These are phyloP conservation scores for Drosophila mimetica DNA, from an alignment of 2,888 invertebrate species.

Conservation along the genomic window DNA sequence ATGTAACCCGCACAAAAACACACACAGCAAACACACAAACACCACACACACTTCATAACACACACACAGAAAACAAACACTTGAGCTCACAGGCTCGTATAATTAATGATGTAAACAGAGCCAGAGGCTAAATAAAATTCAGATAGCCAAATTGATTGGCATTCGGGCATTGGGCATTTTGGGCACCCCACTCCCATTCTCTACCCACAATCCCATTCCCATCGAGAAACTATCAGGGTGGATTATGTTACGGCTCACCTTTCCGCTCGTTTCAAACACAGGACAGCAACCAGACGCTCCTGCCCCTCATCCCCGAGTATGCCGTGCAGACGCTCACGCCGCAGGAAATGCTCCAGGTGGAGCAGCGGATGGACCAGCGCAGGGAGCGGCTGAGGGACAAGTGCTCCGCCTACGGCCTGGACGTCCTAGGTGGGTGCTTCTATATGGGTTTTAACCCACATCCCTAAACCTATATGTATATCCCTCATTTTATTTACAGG, in stretches of 20 bases:
- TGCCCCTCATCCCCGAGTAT: conserved; percentile 83
- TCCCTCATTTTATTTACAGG: conserved; percentile 66
- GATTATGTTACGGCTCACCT: conserved; percentile 15
- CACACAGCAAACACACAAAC: conserved; percentile 13
- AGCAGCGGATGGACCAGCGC: conserved; percentile 83
- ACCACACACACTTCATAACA: conserved; percentile 8
- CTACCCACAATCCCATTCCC: conserved; percentile 5
- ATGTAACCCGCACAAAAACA: conserved; percentile 58
- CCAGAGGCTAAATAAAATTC: conserved; percentile 35
- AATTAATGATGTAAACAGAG: conserved; percentile 56
- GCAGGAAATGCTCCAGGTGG: conserved; percentile 83
- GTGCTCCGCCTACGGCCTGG: conserved; percentile 83
- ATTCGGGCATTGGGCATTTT: conserved; percentile 59
- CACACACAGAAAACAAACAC: conserved; percentile 11
- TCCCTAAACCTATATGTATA: neutral
- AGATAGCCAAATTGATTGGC: conserved; percentile 47
- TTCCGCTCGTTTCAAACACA: conserved; percentile 47
- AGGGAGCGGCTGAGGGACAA: conserved; percentile 83
- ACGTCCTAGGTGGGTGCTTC: conserved; percentile 77
- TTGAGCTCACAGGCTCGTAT: conserved; percentile 38
- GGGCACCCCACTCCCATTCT: conserved; percentile 40
- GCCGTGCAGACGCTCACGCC: conserved; percentile 82
- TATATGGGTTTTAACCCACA: too few relatives aligned
- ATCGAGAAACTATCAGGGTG: conserved; percentile 1
- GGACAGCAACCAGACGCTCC: conserved; percentile 84